Evolutionary conservation across 1,140 invertebrate species (phyloP).

Genomic region (Rhagoletis pomonella): DNA sequence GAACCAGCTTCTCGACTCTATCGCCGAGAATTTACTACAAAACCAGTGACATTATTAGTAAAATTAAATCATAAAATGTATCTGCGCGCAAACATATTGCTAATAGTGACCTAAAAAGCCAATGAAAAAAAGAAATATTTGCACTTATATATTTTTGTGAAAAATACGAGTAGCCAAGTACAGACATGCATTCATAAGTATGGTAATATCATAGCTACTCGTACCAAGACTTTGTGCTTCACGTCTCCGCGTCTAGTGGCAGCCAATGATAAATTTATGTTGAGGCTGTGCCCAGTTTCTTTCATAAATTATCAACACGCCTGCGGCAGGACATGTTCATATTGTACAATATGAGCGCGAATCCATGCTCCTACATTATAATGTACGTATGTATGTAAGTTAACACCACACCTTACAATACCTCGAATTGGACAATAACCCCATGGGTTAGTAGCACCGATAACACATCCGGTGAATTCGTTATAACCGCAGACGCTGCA

Average conservation of each 20-base stretch:
- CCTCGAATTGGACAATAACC: too few species aligned
- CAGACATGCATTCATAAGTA: too few species aligned
- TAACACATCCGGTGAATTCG: too few species aligned
- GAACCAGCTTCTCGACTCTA: constrained; percentile 7
- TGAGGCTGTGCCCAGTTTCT: constrained; percentile 41
- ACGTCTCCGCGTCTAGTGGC: neutral
- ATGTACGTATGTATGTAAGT: neutral
- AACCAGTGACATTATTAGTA: constrained; percentile 23
- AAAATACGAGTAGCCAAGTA: too few species aligned
- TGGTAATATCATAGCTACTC: too few species aligned
- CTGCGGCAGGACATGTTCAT: constrained; percentile 20
- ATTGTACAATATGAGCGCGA: constrained; percentile 5
- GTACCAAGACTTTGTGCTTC: neutral
- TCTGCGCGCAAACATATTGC: constrained; percentile 22
- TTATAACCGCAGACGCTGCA: too few species aligned
- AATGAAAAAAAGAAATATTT: neutral
- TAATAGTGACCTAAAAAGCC: constrained; percentile 2
- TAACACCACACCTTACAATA: too few species aligned
- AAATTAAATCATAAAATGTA: constrained; percentile 46
- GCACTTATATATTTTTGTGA: too few species aligned
- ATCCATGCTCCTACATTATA: neutral
- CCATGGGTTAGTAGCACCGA: too few species aligned
- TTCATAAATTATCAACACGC: constrained; percentile 49
- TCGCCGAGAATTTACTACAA: neutral
- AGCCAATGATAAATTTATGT: constrained; percentile 47